These are phyloP conservation scores for Nomada flava DNA, from an alignment of 2,888 invertebrate genomes.

Conservation along the genomic window DNA sequence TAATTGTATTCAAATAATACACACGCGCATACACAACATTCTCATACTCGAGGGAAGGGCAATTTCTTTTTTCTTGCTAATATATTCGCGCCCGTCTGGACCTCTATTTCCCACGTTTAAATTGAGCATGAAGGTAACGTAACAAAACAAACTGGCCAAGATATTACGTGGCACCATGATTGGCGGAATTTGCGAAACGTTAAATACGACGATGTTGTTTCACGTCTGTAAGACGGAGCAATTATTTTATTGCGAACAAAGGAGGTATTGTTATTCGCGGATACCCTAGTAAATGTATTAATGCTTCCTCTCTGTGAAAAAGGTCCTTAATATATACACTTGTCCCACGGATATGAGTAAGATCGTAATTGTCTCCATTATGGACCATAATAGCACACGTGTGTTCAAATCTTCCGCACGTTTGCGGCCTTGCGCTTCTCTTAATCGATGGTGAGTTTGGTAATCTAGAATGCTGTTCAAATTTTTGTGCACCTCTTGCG, in stretches of 20 bases:
- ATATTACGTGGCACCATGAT: slow-evolving; percentile 53
- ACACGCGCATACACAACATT: slow-evolving; percentile 49
- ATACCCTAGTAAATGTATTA: slow-evolving; percentile 69
- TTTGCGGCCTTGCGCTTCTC: slow-evolving; percentile 97
- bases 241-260: slow-evolving; percentile 42
- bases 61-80: slow-evolving; percentile 21
- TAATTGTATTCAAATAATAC: slow-evolving; percentile 58
- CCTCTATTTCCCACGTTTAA: slow-evolving; percentile 1
- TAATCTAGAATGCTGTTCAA: slow-evolving; percentile 95
- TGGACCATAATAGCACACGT: slow-evolving; percentile 96
- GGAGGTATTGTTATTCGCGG: slow-evolving; percentile 32
- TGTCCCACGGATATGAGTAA: slow-evolving; percentile 95
- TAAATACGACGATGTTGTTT: slow-evolving; percentile 28
- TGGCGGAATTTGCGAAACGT: slow-evolving; percentile 27
- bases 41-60: slow-evolving; percentile 27
- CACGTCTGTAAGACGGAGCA: slow-evolving; percentile 32
- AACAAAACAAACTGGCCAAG: slow-evolving; percentile 33
- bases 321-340: slow-evolving; percentile 95
- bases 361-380: slow-evolving; percentile 94
- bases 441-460: slow-evolving; percentile 97
- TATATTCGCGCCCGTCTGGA: slow-evolving; percentile 25
- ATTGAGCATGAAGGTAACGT: slow-evolving; percentile 9
- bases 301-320: slow-evolving; percentile 88
- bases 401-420: slow-evolving; percentile 98
- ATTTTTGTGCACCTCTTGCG: slow-evolving; percentile 95